A percentile compares a stretch with the other conserved stretches of the same genome.
Evolutionary conservation across 92 coral and sea anemone species (phyloP).

Genomic region (Pocillopora meandrina): DNA sequence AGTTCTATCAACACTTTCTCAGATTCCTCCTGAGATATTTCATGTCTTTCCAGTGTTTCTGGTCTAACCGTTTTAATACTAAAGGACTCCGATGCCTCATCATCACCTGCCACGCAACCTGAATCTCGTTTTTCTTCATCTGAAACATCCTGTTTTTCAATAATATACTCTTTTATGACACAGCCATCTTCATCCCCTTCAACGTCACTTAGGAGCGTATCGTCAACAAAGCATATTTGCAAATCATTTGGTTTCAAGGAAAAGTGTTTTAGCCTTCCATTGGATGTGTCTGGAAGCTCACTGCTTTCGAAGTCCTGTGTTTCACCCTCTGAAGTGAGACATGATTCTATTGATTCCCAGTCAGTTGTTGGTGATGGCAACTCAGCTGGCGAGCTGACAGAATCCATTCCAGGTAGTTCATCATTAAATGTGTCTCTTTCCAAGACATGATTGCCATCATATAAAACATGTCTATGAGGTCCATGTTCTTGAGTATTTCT

Average conservation of each 20-base stretch:
- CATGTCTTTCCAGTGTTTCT: slow-evolving; percentile 65
- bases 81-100: slow-evolving; percentile 79
- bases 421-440: slow-evolving; percentile 55
- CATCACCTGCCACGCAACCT: slow-evolving; percentile 94
- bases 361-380: slow-evolving; percentile 96
- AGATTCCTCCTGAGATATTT: slow-evolving; percentile 81
- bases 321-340: slow-evolving; percentile 81
- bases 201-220: slow-evolving; percentile 71
- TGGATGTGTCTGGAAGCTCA: slow-evolving; percentile 70
- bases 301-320: slow-evolving; percentile 64
- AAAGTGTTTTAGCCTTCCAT: slow-evolving; percentile 69
- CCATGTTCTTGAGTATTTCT: slow-evolving; percentile 27
- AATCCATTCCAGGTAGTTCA: slow-evolving; percentile 57
- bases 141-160: slow-evolving; percentile 74
- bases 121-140: slow-evolving; percentile 94
- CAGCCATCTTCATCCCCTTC: slow-evolving; percentile 87
- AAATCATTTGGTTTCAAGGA: slow-evolving; percentile 82
- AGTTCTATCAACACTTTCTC: slow-evolving; percentile 86
- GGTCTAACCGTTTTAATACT: slow-evolving; percentile 92
- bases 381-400: slow-evolving; percentile 77
- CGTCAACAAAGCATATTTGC: slow-evolving; percentile 92
- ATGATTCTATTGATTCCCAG: slow-evolving; percentile 97
- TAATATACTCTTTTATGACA: slow-evolving; percentile 87
- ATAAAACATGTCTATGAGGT: slow-evolving; percentile 1
- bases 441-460: slow-evolving; percentile 8